Conservation (phyloP, 2,888 invertebrate genomes). For the Eurytoma californica region DNA sequence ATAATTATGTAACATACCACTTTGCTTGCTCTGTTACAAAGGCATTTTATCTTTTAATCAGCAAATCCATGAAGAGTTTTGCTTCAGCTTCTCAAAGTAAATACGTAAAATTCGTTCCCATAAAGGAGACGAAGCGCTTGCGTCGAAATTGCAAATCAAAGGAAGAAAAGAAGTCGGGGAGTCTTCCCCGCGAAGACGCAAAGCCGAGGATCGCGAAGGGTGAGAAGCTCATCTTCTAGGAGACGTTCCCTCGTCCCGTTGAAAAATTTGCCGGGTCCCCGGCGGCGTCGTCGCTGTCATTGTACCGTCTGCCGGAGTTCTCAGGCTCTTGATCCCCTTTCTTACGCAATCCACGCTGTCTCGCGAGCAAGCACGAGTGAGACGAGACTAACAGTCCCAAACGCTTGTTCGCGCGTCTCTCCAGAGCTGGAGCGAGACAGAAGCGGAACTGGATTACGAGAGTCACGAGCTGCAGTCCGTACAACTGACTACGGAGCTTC, state of each 20-base stretch:
- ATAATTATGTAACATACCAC: no score
- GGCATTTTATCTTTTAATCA: no score
- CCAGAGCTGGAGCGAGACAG: neutral
- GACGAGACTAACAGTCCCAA: no score
- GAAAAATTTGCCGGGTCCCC: constrained; percentile 22
- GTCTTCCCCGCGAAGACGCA: neutral
- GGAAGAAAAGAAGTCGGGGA: neutral
- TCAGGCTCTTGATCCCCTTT: constrained; percentile 42
- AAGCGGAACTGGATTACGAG: constrained; percentile 49
- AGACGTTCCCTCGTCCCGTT: neutral
- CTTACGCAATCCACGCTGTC: constrained; percentile 30
- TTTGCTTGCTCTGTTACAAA: neutral
- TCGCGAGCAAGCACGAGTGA: neutral
- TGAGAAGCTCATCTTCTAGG: neutral
- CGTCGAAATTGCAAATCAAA: constrained; percentile 13
- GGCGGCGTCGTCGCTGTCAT: neutral
- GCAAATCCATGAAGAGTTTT: no score
- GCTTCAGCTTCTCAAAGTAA: no score
- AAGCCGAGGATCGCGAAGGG: neutral
- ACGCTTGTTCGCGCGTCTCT: no score
- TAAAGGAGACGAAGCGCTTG: neutral
- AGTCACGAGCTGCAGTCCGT: constrained; percentile 32
- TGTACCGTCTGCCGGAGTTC: constrained; percentile 1
- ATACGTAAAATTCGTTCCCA: no score
- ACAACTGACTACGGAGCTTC: constrained; percentile 3